A percentile compares a stretch with the other conserved stretches of the same genome.
phyloP scores from a whole-genome alignment of 2,113 vertebrate species.

The Tringa solitaria region DNA sequence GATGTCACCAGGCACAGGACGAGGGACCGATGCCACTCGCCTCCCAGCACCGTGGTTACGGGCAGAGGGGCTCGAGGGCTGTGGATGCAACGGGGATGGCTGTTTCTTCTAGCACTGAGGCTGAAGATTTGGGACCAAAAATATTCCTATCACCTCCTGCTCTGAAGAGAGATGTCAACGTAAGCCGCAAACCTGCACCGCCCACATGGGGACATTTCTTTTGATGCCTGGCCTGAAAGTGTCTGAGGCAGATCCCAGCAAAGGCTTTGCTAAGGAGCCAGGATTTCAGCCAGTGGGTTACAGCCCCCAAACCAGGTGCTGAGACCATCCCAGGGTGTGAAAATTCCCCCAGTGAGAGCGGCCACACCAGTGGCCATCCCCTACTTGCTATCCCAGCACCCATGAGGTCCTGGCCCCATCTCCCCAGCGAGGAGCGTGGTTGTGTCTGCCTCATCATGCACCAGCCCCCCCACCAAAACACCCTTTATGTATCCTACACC shows the following conservation, averaged over 20 bases:
- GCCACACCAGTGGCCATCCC: not conserved
- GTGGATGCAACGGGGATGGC: fast-evolving
- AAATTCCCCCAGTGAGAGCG: not conserved
- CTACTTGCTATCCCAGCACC: not conserved
- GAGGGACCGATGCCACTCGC: fast-evolving
- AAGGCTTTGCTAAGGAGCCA: not conserved
- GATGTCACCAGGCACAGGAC: not conserved
- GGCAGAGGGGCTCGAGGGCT: not conserved
- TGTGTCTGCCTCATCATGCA: not conserved
- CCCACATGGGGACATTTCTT: not conserved
- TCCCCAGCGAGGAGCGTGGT: not conserved
- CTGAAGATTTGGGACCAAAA: not conserved
- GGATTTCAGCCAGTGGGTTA: not conserved
- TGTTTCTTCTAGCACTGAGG: not conserved
- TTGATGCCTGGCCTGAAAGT: not conserved
- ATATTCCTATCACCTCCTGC: not conserved
- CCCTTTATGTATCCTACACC: not conserved
- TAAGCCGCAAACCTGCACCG: not conserved
- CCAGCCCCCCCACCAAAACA: not conserved
- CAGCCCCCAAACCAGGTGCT: not conserved
- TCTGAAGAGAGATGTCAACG: not conserved
- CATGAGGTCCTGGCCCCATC: not conserved
- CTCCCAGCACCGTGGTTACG: not conserved
- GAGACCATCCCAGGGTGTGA: not conserved
- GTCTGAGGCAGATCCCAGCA: fast-evolving